Conservation (phyloP, 1,140 invertebrate genomes). For the Drosophila grimshawi region DNA sequence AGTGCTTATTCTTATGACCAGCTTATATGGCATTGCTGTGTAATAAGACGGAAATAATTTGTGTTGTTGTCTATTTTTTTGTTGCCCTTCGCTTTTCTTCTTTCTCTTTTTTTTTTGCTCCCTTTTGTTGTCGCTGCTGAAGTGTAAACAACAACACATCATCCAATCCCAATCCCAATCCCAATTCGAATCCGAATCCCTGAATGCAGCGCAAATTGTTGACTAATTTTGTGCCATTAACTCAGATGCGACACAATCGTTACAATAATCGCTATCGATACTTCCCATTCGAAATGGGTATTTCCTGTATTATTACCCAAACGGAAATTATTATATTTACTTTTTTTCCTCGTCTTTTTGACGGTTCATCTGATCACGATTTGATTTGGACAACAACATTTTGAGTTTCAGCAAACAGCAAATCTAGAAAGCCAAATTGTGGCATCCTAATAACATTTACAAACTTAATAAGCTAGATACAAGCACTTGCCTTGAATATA, state of each 20-base stretch:
- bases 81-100: neutral
- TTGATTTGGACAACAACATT: slow-evolving; percentile 4
- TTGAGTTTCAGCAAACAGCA: too few species aligned
- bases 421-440: too few species aligned
- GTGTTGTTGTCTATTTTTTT: slow-evolving; percentile 52
- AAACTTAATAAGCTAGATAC: too few species aligned
- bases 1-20: slow-evolving; percentile 58
- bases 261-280: slow-evolving; percentile 35
- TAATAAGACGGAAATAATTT: slow-evolving; percentile 82
- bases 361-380: slow-evolving; percentile 17
- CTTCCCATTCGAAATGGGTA: slow-evolving; percentile 21
- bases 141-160: slow-evolving; percentile 54
- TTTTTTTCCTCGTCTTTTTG: slow-evolving; percentile 1
- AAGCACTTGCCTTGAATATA: too few species aligned
- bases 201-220: slow-evolving; percentile 49
- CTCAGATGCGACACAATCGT: slow-evolving; percentile 16
- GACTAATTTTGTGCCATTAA: slow-evolving; percentile 48
- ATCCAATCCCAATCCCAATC: slow-evolving; percentile 29
- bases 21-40: slow-evolving; percentile 71
- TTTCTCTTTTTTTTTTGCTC: slow-evolving; percentile 16
- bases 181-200: slow-evolving; percentile 21
- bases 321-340: slow-evolving; percentile 15
- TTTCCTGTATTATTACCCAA: slow-evolving; percentile 19
- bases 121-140: slow-evolving; percentile 21
- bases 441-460: neutral